Evolutionary conservation across 1,140 invertebrate genomes (phyloP).

Genomic region (Bombus haemorrhoidalis): DNA sequence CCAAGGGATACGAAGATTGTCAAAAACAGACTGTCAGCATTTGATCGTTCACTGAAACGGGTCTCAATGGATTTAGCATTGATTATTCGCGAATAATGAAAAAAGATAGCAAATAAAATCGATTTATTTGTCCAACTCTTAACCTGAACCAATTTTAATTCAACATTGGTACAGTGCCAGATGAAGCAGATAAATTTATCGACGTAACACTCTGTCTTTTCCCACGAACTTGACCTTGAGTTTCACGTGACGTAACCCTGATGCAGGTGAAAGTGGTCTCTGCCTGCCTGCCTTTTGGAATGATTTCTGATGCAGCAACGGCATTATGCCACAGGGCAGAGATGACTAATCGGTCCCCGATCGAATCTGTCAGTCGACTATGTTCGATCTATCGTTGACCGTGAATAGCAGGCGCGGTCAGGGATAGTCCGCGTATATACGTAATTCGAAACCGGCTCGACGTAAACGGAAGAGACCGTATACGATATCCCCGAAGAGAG

Average conservation of each 20-base stretch:
- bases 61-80: neutral
- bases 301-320: conserved; percentile 12
- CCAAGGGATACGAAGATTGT: neutral
- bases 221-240: conserved; percentile 40
- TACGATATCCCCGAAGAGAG: conserved; percentile 45
- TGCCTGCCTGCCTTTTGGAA: neutral
- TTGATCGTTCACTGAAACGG: neutral
- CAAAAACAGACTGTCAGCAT: neutral
- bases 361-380: conserved; percentile 27
- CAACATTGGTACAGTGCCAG: neutral
- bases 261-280: conserved; percentile 35
- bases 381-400: conserved; percentile 34
- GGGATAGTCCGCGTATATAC: neutral
- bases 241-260: conserved; percentile 22
- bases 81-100: neutral
- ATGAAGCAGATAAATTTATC: neutral
- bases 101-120: neutral
- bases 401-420: neutral
- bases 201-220: neutral
- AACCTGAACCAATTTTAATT: neutral
- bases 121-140: too few species aligned
- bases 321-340: neutral
- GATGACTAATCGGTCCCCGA: conserved; percentile 23
- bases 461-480: conserved; percentile 59
- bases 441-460: conserved; percentile 59